Conservation (phyloP, 2,113 vertebrate genomes). For the Hoplias malabaricus region DNA sequence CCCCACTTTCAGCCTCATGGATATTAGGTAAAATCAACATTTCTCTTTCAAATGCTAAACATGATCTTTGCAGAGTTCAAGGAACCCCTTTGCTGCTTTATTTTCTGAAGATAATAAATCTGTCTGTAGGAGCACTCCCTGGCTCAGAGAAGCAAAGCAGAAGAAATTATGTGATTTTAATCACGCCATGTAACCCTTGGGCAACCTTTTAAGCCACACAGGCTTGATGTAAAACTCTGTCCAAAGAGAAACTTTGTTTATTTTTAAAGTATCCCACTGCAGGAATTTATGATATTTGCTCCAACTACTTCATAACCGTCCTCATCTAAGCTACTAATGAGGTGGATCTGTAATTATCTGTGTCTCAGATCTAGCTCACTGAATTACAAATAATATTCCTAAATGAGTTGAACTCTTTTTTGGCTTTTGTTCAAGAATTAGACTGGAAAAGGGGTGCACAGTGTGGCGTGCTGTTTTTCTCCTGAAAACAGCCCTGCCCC, state of each 20-base stretch:
- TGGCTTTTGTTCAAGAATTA: constrained; percentile 29
- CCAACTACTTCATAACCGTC: constrained; percentile 29
- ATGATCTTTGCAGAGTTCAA: not conserved
- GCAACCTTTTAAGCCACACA: constrained; percentile 58
- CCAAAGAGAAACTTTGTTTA: constrained; percentile 58
- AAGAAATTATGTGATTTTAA: constrained; percentile 43
- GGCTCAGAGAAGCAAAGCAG: constrained; percentile 53
- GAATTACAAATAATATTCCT: constrained; percentile 44
- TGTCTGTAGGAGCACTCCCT: constrained; percentile 56
- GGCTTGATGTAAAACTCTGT: constrained; percentile 28
- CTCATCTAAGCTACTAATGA: constrained; percentile 44
- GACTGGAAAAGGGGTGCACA: not conserved
- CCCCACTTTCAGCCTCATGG: constrained; percentile 40
- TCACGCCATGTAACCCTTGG: constrained; percentile 47
- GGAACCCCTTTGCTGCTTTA: constrained; percentile 1
- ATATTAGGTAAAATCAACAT: constrained; percentile 60
- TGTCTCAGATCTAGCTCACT: constrained; percentile 33
- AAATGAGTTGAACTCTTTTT: constrained; percentile 26
- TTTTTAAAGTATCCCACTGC: constrained; percentile 52
- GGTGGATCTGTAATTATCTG: constrained; percentile 42
- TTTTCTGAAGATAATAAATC: constrained; percentile 58
- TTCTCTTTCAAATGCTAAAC: constrained; percentile 56
- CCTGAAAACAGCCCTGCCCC: not conserved
- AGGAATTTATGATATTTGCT: constrained; percentile 46
- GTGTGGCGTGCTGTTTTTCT: not conserved